A percentile compares a stretch with the other conserved stretches of the same genome.
Conservation (phyloP, 2,113 vertebrate genomes). For the Zonotrichia leucophrys region DNA sequence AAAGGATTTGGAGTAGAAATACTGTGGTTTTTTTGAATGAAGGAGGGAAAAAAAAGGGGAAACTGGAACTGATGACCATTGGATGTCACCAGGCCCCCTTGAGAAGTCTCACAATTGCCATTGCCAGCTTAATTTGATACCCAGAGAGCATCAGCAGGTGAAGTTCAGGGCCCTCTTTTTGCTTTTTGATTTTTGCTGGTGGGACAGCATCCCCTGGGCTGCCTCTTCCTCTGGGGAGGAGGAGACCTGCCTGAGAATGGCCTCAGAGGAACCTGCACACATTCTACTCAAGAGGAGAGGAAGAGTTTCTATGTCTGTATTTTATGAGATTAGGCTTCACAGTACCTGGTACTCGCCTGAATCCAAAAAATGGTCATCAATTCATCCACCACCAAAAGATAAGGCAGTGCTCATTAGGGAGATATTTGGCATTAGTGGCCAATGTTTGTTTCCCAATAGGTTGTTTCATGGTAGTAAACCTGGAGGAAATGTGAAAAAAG, state of each 20-base stretch:
- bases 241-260: not conserved
- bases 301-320: not conserved
- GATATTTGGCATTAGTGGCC: not conserved
- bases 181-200: not conserved
- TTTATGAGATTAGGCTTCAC: not conserved
- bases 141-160: not conserved
- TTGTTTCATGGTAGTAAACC: not conserved
- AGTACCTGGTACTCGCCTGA: not conserved
- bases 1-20: not conserved
- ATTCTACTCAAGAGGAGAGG: not conserved
- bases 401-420: not conserved
- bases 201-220: not conserved
- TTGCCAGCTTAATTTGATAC: not conserved
- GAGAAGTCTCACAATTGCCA: not conserved
- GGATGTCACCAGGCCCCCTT: too few species aligned
- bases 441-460: not conserved
- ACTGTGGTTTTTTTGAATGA: not conserved
- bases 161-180: not conserved
- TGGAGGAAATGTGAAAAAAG: not conserved
- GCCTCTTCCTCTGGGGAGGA: not conserved
- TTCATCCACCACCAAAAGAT: not conserved
- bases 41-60: rapidly evolving
- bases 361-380: not conserved
- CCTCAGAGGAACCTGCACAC: not conserved
- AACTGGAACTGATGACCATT: too few species aligned